Evolutionary conservation across 2,113 vertebrate species (phyloP), one percentile per base, ranked within the genome.

Genomic region (Cephalophus harveyi): DNA sequence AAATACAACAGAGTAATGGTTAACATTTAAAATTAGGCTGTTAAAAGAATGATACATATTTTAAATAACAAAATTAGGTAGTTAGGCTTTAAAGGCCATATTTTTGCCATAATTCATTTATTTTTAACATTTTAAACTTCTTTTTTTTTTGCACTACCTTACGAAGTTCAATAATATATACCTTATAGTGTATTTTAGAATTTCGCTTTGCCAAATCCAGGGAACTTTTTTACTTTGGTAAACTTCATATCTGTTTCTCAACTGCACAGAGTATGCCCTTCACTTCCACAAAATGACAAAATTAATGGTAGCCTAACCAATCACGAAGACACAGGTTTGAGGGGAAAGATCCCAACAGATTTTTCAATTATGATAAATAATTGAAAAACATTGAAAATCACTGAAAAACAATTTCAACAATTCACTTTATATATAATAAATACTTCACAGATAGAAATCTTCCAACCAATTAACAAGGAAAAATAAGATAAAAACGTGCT

Each of bases 1-100:
- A 94, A 95, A 95, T 23, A 67, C 7, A 86, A 33, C 12, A 1
- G 25, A 93, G n/a, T 85, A 83, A 91, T 46, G 84, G n/a, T 57
- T 95, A 94, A 59, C 57, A 95, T 85, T 96, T 87, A 88, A 96
- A 96, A 92, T 88, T 60, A 96, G 78, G 48, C 40, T 87, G 21
- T 79, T 50, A 71, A 50, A 71, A 71, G 67, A 74, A 52, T 40
- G 74, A 52, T 43, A 76, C 25, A 40, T 50, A 55, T 62, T 46
- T 81, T 43, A 81, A 91, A 57, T 13, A 67, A 95, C 91, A 87
- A 91, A 96, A 83, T 89, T 87, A 96, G 54, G 71, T 33, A 78
- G 14, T 78, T 48, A 60, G 59, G 16, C 60, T 90, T 91, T 95
- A 84, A 93, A 93, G 52, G 50, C 6, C 36, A 40, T 40, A 90